Evolutionary conservation across 2,888 invertebrate species (phyloP).

Genomic region (Ichneumoninae sp.): DNA sequence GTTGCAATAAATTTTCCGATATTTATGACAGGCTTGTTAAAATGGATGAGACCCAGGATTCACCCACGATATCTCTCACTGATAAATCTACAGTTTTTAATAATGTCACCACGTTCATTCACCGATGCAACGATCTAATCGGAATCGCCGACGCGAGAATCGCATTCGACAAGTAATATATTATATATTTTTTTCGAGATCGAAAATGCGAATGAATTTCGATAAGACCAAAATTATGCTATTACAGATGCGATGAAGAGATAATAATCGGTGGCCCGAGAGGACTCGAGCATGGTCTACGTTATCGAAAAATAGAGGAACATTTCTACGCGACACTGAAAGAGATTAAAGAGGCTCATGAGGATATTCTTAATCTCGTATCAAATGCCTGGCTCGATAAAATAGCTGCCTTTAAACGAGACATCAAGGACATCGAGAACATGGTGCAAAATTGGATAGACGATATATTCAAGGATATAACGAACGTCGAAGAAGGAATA

Average conservation of each 20-base stretch:
- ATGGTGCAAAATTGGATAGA: constrained; percentile 86
- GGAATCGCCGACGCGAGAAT: constrained; percentile 86
- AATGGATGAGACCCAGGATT: constrained; percentile 47
- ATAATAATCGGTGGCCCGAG: constrained; percentile 85
- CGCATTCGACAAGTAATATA: constrained; percentile 85
- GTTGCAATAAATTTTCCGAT: constrained; percentile 85
- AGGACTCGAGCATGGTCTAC: constrained; percentile 77
- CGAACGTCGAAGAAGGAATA: constrained; percentile 85
- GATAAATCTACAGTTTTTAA: constrained; percentile 86
- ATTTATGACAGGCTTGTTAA: constrained; percentile 79
- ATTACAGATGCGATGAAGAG: constrained; percentile 81
- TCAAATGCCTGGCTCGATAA: constrained; percentile 85
- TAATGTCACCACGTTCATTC: constrained; percentile 86
- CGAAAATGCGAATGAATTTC: not conserved
- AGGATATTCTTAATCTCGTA: constrained; percentile 84
- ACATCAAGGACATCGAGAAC: constrained; percentile 86
- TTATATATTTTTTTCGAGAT: constrained; percentile 1
- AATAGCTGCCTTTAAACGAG: constrained; percentile 76
- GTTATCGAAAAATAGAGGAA: constrained; percentile 83
- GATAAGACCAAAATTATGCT: not conserved
- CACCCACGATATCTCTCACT: constrained; percentile 77
- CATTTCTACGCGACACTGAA: constrained; percentile 84
- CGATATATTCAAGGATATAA: constrained; percentile 85
- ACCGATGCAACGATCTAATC: constrained; percentile 86
- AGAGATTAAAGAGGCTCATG: constrained; percentile 83